phyloP scores from a whole-genome alignment of 2,797 vertebrate species.

The Cheirogaleus major region DNA sequence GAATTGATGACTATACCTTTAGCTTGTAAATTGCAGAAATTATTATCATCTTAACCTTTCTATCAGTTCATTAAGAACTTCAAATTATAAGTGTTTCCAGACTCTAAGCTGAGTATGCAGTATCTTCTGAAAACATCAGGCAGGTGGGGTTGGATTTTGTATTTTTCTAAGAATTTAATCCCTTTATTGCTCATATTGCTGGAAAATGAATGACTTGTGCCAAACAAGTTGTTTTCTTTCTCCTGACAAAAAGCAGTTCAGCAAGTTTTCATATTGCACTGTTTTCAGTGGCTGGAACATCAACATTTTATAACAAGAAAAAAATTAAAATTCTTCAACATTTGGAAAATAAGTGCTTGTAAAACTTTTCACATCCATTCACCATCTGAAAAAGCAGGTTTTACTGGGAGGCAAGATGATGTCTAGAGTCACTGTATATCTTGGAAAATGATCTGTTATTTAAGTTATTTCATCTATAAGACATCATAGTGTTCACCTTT shows the following conservation, averaged over 20 bases:
- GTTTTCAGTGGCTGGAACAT: slow-evolving; percentile 84
- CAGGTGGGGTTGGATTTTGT: slow-evolving; percentile 75
- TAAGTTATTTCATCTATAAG: slow-evolving; percentile 34
- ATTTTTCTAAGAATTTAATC: slow-evolving; percentile 77
- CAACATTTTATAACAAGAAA: slow-evolving; percentile 83
- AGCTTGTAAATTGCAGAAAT: slow-evolving; percentile 10
- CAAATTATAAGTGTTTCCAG: slow-evolving; percentile 68
- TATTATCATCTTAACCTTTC: not conserved
- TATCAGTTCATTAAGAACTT: slow-evolving; percentile 54
- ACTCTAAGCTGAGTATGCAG: slow-evolving; percentile 67
- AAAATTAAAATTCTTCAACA: slow-evolving; percentile 78
- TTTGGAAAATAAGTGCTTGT: slow-evolving; percentile 84
- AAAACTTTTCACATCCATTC: slow-evolving; percentile 80
- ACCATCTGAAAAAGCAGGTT: slow-evolving; percentile 79
- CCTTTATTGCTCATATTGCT: slow-evolving; percentile 74
- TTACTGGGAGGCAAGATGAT: not conserved
- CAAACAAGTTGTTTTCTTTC: slow-evolving; percentile 77
- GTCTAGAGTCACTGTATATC: not conserved
- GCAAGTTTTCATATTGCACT: slow-evolving; percentile 65
- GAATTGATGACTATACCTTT: not conserved
- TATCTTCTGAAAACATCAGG: slow-evolving; percentile 70
- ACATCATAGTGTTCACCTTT: not conserved
- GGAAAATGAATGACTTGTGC: slow-evolving; percentile 74
- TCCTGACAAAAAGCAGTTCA: slow-evolving; percentile 71
- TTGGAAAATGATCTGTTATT: slow-evolving; percentile 24